Conservation (phyloP, 2,888 invertebrate genomes). For the Andrena dorsata region DNA sequence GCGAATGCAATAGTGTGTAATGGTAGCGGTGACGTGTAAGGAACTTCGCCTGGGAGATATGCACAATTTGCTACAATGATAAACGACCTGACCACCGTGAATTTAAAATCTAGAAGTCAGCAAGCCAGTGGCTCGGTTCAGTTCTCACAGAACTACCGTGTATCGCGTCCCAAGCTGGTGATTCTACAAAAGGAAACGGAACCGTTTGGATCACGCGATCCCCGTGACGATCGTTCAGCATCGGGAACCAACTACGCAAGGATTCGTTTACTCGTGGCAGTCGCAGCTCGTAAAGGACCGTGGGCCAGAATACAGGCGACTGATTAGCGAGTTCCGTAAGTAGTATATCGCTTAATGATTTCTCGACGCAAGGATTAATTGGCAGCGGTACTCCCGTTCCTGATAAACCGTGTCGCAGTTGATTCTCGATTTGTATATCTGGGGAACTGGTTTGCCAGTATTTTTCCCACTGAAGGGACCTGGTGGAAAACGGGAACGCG, state of each 20-base stretch:
- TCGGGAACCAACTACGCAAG: slow-evolving; percentile 21
- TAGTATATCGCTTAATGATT: slow-evolving; percentile 20
- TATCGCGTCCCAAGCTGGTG: background rate
- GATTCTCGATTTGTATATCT: slow-evolving; percentile 31
- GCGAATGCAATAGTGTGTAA: background rate
- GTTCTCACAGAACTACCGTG: background rate
- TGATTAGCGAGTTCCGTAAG: slow-evolving; percentile 26
- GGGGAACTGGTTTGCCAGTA: slow-evolving; percentile 47
- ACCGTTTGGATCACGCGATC: slow-evolving; percentile 26
- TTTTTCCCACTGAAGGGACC: slow-evolving; percentile 12
- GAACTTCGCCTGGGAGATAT: background rate
- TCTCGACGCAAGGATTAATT: background rate
- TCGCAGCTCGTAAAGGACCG: slow-evolving; percentile 1
- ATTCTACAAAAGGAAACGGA: background rate
- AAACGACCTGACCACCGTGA: background rate
- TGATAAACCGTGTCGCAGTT: slow-evolving; percentile 26
- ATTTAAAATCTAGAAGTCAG: too few relatives aligned
- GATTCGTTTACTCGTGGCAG: background rate
- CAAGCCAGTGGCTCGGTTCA: too few relatives aligned
- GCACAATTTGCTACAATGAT: background rate
- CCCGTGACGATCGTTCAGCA: slow-evolving; percentile 16
- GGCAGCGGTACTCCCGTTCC: background rate
- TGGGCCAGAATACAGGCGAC: background rate
- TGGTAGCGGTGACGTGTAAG: background rate
- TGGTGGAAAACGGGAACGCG: slow-evolving; percentile 35